phyloP scores from a whole-genome alignment of 2,113 vertebrate species.

The Erythrolamprus reginae region DNA sequence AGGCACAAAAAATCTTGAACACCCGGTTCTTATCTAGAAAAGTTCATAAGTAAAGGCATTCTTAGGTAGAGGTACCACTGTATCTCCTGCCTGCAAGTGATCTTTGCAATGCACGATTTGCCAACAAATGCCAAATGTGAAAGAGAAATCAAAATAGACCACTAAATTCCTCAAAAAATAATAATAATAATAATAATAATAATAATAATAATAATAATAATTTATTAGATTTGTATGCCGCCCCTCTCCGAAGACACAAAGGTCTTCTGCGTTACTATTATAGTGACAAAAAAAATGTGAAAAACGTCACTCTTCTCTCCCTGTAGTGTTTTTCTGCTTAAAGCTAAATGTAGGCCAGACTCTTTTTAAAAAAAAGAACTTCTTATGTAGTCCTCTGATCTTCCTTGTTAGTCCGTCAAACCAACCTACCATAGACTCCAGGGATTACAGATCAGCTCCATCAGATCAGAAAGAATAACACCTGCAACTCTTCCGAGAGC shows the following conservation, averaged over 20 bases:
- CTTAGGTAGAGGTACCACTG: too few relatives aligned
- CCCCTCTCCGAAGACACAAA: too few relatives aligned
- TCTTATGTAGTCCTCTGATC: neutral
- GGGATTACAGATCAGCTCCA: neutral
- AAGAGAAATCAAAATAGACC: neutral
- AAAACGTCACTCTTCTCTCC: neutral
- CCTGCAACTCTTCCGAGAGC: neutral
- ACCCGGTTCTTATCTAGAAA: too few relatives aligned
- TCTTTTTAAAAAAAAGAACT: neutral
- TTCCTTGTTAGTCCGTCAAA: neutral
- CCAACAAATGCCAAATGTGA: neutral
- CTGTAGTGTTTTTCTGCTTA: neutral
- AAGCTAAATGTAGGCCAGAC: neutral
- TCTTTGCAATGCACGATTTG: neutral
- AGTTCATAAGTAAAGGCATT: too few relatives aligned
- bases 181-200: too few relatives aligned
- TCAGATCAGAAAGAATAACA: neutral
- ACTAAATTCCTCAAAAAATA: neutral
- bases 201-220: too few relatives aligned
- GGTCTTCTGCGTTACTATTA: neutral
- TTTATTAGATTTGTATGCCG: too few relatives aligned
- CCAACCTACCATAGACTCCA: neutral
- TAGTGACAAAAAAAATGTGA: neutral
- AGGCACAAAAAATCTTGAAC: too few relatives aligned
- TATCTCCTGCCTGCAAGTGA: neutral